Evolutionary conservation across 1,140 invertebrate species (phyloP), one percentile per base, ranked within the genome.

Genomic region (Argopecten irradians): DNA sequence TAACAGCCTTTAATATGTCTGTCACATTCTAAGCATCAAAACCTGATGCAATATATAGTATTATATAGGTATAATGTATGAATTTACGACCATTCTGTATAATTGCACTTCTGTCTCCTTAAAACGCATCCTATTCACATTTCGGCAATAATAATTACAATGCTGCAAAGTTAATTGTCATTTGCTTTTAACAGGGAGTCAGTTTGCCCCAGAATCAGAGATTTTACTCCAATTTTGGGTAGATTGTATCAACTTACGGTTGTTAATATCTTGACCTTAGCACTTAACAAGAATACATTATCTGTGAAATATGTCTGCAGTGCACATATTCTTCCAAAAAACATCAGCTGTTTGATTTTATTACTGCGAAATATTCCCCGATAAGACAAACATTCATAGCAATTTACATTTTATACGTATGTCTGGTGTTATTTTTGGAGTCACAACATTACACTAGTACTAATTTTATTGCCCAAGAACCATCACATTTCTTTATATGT

Each of bases 151-250:
- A 71, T 71, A 71, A 71, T 71, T 71, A 71, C 55, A 71, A 71
- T 71, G 22, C 14, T 16, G 55, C 22, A n/a, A 71, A 28, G 22
- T 71, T 71, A 71, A 71, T 71, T 71, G 55, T 71, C 55, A 71
- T 71, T 71, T 71, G 55, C 55, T 71, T 71, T 71, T 71, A 71
- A 71, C 55, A 28, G 55, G 55, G 55, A 71, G 55, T 28, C 55
- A 5, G 55, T 71, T 71, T 71, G 55, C 55, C n/a, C 22, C 22
- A 28, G 55, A 71, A 71, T 71, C 28, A 71, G 55, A 71, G 55
- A 71, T 71, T 71, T 28, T 16, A 46, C 43, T 28, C 55, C n/a
- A 71, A 71, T 71, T 8, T 28, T 11, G 5, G 55, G 55, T 71
- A 71, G 55, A 71, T 71, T 8, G 16, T 71, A 71, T 71, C 55